Conservation (phyloP, 2,797 vertebrate species). For the Urocyon cinereoargenteus region DNA sequence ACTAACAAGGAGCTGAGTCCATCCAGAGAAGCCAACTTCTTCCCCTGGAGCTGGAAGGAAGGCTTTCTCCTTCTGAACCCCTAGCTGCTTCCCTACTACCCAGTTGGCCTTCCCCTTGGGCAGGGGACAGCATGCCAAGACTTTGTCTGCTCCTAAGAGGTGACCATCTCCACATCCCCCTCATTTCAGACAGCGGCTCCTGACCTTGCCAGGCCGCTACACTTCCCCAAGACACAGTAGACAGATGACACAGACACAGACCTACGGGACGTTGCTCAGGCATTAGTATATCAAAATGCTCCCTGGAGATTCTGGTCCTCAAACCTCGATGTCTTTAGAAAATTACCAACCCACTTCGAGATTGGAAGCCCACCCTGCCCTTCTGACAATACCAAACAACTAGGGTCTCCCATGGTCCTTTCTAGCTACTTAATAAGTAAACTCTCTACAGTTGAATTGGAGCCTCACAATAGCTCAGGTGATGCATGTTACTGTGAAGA, state of each 20-base stretch:
- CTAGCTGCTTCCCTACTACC: neutral
- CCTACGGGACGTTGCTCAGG: no score
- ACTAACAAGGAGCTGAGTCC: neutral
- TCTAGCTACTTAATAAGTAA: neutral
- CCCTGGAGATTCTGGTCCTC: neutral
- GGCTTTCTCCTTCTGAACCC: neutral
- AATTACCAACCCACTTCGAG: neutral
- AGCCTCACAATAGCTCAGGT: neutral
- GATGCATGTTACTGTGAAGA: neutral
- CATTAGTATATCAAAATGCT: no score
- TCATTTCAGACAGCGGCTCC: neutral
- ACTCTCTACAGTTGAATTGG: neutral
- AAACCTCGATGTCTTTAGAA: neutral
- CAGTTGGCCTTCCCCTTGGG: neutral
- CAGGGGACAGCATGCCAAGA: neutral
- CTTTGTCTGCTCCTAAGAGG: neutral
- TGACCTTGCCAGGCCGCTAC: neutral
- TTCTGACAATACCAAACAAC: neutral
- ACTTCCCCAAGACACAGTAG: neutral
- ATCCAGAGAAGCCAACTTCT: neutral
- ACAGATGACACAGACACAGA: neutral
- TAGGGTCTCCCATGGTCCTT: neutral
- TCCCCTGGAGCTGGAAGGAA: neutral
- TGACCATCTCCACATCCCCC: neutral
- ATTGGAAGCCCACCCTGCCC: no score